Base-by-base conservation (phyloP, 2,797 vertebrate species). In the Neosilurus mollespiculum region DNA sequence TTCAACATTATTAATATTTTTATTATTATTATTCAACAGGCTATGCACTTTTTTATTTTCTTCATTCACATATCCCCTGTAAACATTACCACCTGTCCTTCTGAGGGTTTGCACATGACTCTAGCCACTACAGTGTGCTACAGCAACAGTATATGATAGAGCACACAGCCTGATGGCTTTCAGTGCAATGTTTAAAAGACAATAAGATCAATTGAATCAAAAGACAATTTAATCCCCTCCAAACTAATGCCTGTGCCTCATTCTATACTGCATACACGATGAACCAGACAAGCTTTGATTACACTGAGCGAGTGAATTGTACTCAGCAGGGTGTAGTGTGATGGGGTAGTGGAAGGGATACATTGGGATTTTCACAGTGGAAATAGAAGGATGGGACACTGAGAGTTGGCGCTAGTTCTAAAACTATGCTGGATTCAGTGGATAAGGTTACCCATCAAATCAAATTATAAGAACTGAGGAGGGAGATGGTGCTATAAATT, bases 391-490 rank as follows among this genome's bases (percentile, higher is more conserved):
- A 58, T 71, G 71, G 76, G 53, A 65, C 75, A 64, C 53, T 30
- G 26, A 81, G 16, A 15, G 62, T 64, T 81, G 75, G 81, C 78
- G 84, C 37, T 81, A 51, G 51, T 20, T n/a, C 73, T 37, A 37
- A 58, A 53, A 43, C 70, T 53, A 16, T 76, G 83, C 83, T 83
- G 80, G 72, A 84, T 83, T 86, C 64, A 84, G 76, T 69, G 80
- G 90, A 89, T 92, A 87, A 83, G 37, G 89, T 94, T 93, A 86
- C 92, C 86, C 86, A 78, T 88, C 84, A 87, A 87, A 85, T 90
- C 86, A 61, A 89, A 87, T 89, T 85, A 85, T 86, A 86, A 86
- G 77, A 75, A 86, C 85, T 8, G 73, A 84, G 85, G 87, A 54
- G 87, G 86, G 85, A 85, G 61, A 77, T 84, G 81, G 85, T 64